phyloP scores from a whole-genome alignment of 2,113 vertebrate species.

The Crotalus horridus region DNA sequence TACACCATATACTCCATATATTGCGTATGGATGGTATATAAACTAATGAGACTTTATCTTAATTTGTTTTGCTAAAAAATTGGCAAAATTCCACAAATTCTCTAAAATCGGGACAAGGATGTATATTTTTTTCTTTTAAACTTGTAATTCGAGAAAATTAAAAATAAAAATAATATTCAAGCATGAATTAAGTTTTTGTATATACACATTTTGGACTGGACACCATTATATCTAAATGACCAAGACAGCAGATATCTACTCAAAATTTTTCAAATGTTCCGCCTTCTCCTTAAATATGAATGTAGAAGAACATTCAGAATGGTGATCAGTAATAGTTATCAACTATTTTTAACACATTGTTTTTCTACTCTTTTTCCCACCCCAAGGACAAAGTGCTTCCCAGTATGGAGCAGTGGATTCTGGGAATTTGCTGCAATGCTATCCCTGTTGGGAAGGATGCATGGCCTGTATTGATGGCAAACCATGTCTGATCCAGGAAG shows the following conservation, averaged over 20 bases:
- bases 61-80: not conserved
- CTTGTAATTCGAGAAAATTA: not conserved
- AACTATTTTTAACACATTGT: not conserved
- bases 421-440: constrained; percentile 72
- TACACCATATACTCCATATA: not conserved
- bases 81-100: not conserved
- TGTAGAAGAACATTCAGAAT: not conserved
- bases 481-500: constrained; percentile 84
- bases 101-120: not conserved
- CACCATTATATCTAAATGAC: not conserved
- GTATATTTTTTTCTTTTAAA: not conserved
- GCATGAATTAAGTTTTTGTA: not conserved
- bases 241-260: not conserved
- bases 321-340: not conserved
- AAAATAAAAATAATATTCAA: not conserved
- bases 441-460: constrained; percentile 83
- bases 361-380: constrained; percentile 4
- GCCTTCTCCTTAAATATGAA: not conserved
- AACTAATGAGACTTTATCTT: not conserved
- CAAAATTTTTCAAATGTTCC: not conserved
- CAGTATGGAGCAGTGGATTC: not conserved
- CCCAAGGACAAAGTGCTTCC: constrained; percentile 37
- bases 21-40: not conserved
- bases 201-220: not conserved
- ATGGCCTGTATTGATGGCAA: constrained; percentile 74